Evolutionary conservation across 35 echinoderm and acorn worm genomes (phyloP).

Genomic region (Ophioderma brevispina): DNA sequence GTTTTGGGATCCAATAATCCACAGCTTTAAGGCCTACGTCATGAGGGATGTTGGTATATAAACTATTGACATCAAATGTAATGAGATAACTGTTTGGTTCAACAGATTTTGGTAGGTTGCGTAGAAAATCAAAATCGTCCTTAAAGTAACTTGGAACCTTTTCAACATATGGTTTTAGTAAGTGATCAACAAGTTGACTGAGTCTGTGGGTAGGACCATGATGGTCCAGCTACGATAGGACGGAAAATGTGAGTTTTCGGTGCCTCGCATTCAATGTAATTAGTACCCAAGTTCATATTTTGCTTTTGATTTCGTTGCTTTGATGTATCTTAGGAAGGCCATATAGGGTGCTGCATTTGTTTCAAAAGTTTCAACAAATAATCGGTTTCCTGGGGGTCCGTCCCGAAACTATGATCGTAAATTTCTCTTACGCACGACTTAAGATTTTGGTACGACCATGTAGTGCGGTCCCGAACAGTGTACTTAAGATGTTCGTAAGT

Average conservation of each 20-base stretch:
- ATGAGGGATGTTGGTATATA: neutral
- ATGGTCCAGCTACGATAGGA: neutral
- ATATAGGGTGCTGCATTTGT: too few relatives aligned
- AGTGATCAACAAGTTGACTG: neutral
- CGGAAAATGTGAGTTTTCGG: neutral
- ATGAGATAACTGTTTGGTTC: neutral
- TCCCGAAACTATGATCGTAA: too few relatives aligned
- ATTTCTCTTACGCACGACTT: too few relatives aligned
- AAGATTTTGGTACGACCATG: too few relatives aligned
- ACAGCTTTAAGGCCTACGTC: neutral
- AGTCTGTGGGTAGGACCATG: neutral
- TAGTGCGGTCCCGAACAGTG: too few relatives aligned
- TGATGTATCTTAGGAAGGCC: too few relatives aligned
- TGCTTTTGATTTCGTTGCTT: too few relatives aligned
- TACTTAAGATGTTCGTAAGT: too few relatives aligned
- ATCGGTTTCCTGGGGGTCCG: too few relatives aligned
- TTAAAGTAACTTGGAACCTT: neutral
- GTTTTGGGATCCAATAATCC: neutral
- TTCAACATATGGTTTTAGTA: neutral
- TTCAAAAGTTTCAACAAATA: too few relatives aligned
- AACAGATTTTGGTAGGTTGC: neutral
- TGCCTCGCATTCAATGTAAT: neutral
- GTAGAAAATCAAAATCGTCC: neutral
- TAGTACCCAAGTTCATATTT: neutral
- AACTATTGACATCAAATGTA: neutral